Evolutionary conservation across 2,888 invertebrate species (phyloP), one percentile per base, ranked within the genome.

Genomic region (Limnephilus lunatus): DNA sequence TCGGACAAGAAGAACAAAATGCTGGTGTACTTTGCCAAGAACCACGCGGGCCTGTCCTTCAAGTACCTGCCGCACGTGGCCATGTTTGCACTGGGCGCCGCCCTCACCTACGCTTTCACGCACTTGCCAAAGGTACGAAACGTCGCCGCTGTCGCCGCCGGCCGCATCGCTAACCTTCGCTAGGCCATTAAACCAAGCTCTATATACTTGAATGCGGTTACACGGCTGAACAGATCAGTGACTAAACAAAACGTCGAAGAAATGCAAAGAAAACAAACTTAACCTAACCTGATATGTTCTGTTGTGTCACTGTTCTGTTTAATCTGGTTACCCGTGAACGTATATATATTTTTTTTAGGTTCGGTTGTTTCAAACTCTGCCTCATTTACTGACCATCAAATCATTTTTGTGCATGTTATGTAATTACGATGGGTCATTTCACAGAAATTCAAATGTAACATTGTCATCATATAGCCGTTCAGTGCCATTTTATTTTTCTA

Each of bases 1-100:
- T 96, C 97, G 0, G 97, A 98, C 9, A 96, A 96, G 88, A 99
- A 99, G 95, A 95, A 97, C 91, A 96, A 96, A 48, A 95, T 97
- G 94, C 95, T 98, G 92, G 95, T 95, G 31, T 94, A 96, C 81
- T 95, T 98, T 94, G 95, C 98, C 95, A 96, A 96, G 94, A 98
- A 97, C 94, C 96, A 98, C 53, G 95, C 96, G 87, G 96, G 97
- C 12, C 95, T 97, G 2, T 96, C 97, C 15, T 95, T 96, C 92
- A 96, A 96, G 94, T 97, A 96, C 94, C 94, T 97, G 93, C 97
- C 97, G 1, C 97, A 98, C 94, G 90, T 97, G 81, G 93, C 97
- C 81, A 96, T 97, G 92, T 97, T 98, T 94, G 97, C 97, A 0
- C 95, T 98, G 81, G 98, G 98, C 89, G 96, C 97, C 31, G 97